Evolutionary conservation across 2,888 invertebrate genomes (phyloP), one percentile per base, ranked within the genome.

Genomic region (Eubasilissa splendida): DNA sequence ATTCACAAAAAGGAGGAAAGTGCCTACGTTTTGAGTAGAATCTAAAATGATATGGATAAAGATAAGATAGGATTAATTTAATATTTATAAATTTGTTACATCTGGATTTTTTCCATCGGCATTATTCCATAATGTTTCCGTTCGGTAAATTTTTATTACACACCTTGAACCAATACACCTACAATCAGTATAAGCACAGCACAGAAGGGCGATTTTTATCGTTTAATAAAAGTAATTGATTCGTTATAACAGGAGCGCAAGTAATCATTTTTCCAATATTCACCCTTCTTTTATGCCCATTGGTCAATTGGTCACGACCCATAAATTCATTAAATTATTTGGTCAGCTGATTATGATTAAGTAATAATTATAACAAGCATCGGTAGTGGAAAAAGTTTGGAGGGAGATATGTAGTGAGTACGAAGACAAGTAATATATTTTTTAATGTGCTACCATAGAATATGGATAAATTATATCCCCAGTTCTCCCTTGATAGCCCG

Each of bases 221-320:
- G 71, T 56, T 71, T 71, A 56, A 12, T 56, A 22, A 56, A 58
- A 58, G 54, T 56, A 73, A 73, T 73, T 73, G 71, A 73, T 56
- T 56, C 54, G 71, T 73, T 73, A 42, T 33, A 31, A 50, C 33
- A 14, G 71, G 11, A 31, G n/a, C 31, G 33, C n/a, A 73, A n/a
- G 58, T 73, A 56, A 73, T 73, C 56, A 54, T 42, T 33, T 73
- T 56, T 56, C 54, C 65, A 33, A 42, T 56, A 71, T 58, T 73
- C 56, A 73, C 71, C 71, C 56, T 56, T 56, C 56, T 56, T 73
- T 73, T n/a, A 11, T 33, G 56, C 56, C 56, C 56, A 73, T 22
- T 73, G 71, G 71, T 73, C 71, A 73, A 33, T 73, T 58, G 71
- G 71, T 58, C 42, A 73, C 71, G 71, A 73, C 42, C 71, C 71